Base-by-base conservation (phyloP, 2,113 vertebrate genomes). In the Leptocoma aspasia region DNA sequence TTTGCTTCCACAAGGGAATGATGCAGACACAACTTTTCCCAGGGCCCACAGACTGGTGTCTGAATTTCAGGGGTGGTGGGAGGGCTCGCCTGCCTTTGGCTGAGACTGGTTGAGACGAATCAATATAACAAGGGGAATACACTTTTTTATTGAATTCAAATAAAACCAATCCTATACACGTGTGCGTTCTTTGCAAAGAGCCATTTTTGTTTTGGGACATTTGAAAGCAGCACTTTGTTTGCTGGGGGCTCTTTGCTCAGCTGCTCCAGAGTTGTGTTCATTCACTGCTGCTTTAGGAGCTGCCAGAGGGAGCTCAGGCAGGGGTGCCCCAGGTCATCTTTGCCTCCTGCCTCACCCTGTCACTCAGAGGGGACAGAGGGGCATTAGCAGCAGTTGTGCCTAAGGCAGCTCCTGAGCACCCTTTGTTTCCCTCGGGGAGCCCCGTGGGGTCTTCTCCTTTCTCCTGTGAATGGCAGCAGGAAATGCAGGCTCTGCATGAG, bases 61-160 rank as follows among this genome's bases (percentile, higher is more conserved):
- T 92, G 76, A 41, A 93, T 94, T 95, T 70, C 50, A 95, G 47
- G 71, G 82, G 49, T 76, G 73, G 52, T 71, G 87, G 70, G 96
- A 96, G 96, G 94, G 84, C 88, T 90, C 28, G 66, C 45, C 60
- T 97, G 96, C 88, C 94, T 96, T 95, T 94, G 64, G 72, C 90
- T 91, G 72, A 75, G 94, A 95, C 91, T 96, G 86, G 78, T 84
- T 97, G 92, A 94, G 89, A 96, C 92, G 41, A 49, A 92, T 97
- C 90, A 92, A 78, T 92, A 63, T 94, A 35, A 83, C 22, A 30
- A 27, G 69, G 81, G 79, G 96, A 97, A 95, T 89, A 96, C 89
- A 81, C 75, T 79, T 66, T 92, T 97, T 94, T 93, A 97, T 97
- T 96, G 97, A 95, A 96, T 94, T 81, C 83, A 91, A 97, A 94